Evolutionary conservation across 2,888 invertebrate genomes (phyloP), one percentile per base, ranked within the genome.

Genomic region (Galeopsomyia nigrocyanea): DNA sequence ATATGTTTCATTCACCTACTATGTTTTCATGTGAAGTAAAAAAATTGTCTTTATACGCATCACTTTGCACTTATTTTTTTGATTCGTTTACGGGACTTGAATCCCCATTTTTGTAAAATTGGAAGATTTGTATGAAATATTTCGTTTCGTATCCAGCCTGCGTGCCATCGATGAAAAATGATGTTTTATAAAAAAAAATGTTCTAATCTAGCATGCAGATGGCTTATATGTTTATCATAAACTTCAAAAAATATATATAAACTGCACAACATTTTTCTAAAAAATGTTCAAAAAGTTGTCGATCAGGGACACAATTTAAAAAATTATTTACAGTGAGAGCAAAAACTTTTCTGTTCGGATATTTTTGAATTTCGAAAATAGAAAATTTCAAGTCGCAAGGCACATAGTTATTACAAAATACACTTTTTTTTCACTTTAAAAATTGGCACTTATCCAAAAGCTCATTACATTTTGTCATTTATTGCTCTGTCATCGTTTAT

Each of bases 361-460:
- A 65, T 19, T 17, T 49, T 46, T 64, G 57, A 22, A 26, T 22
- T 19, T 50, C 47, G 19, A 49, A 53, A 21, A 57, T 63, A 31
- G 56, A 65, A 66, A 58, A 58, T 63, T 17, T 53, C 17, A 6
- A 13, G 51, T 56, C 64, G 19, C 55, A 75, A 75, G 75, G 75
- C 75, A 75, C 75, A 22, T 64, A 16, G 46, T 31, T 61, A 26
- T 63, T 65, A 57, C 47, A 68, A 65, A 71, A 56, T 51, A 31
- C 47, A 63, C 53, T 53, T 47, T 39, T 47, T 39, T 26, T 63
- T 68, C 61, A 21, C 22, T 67, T 56, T 57, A 46, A 63, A 69
- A 72, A 67, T 75, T 75, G 75, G 75, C 72, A 75, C 68, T 7
- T 19, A 21, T 71, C 68, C 71, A 71, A 67, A 75, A 67, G 26